Evolutionary conservation across 2,888 invertebrate species (phyloP).

Genomic region (Cantharis nigra): DNA sequence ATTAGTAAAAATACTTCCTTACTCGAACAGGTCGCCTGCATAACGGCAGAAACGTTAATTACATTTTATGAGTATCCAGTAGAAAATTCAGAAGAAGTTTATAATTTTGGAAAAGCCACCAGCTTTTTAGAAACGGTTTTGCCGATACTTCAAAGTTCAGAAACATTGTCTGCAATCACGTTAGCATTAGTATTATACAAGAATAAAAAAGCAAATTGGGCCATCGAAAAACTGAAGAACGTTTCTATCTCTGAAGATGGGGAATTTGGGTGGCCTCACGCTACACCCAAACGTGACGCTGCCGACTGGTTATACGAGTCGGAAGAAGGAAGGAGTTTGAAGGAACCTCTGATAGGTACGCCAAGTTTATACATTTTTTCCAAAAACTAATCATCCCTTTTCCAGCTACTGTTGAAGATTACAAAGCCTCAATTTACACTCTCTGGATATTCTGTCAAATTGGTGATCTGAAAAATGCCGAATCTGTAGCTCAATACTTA

Average conservation of each 20-base stretch:
- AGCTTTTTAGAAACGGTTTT: conserved; percentile 63
- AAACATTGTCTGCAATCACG: conserved; percentile 64
- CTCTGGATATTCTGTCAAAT: conserved; percentile 64
- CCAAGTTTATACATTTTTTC: neutral
- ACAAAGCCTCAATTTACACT: conserved; percentile 66
- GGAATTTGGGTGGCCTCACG: conserved; percentile 68
- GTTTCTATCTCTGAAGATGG: conserved; percentile 70
- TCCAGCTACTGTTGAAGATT: conserved; percentile 63
- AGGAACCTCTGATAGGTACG: conserved; percentile 57
- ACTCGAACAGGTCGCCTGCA: conserved; percentile 62
- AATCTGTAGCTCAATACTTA: conserved; percentile 66
- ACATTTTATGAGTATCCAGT: conserved; percentile 65
- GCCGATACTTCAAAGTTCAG: conserved; percentile 61
- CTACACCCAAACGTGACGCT: conserved; percentile 62
- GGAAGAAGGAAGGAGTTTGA: conserved; percentile 60
- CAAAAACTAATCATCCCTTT: conserved; percentile 19
- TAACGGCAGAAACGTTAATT: conserved; percentile 67
- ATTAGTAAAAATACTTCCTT: neutral
- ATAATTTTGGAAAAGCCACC: conserved; percentile 60
- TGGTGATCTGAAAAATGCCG: conserved; percentile 66
- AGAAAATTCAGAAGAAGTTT: conserved; percentile 49
- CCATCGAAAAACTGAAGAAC: conserved; percentile 62
- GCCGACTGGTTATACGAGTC: conserved; percentile 69
- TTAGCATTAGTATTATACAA: conserved; percentile 61
- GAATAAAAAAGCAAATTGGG: conserved; percentile 59